A percentile compares a stretch with the other conserved stretches of the same genome.
phyloP scores from a whole-genome alignment of 2,888 invertebrate species.

The Glyphotaelius pellucidus region DNA sequence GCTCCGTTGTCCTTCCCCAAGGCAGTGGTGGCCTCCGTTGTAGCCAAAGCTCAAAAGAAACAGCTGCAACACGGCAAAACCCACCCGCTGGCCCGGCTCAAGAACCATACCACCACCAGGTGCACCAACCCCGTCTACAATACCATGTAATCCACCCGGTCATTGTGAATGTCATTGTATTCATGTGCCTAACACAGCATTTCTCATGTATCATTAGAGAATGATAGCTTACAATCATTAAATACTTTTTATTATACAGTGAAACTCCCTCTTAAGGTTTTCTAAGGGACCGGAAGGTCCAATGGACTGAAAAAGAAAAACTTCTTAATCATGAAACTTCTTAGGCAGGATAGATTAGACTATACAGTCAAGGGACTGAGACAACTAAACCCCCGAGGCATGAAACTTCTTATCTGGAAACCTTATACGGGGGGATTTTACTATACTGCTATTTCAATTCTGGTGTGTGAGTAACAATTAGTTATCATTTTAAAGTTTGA shows the following conservation, averaged over 20 bases:
- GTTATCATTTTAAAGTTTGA: background rate
- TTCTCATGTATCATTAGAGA: background rate
- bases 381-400: background rate
- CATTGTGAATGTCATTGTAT: slow-evolving; percentile 8
- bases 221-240: background rate
- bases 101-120: slow-evolving; percentile 81
- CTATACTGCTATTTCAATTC: background rate
- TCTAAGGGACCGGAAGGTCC: background rate
- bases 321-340: background rate
- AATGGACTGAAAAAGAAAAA: too few species aligned
- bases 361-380: too few species aligned
- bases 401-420: background rate
- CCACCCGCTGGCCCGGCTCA: slow-evolving; percentile 93
- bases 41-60: slow-evolving; percentile 86
- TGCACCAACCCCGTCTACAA: slow-evolving; percentile 91
- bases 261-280: background rate
- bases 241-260: background rate
- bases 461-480: background rate
- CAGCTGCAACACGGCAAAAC: slow-evolving; percentile 94
- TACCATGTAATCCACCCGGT: slow-evolving; percentile 83
- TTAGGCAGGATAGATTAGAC: too few species aligned
- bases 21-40: slow-evolving; percentile 82
- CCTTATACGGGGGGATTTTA: background rate
- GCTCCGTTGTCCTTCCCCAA: slow-evolving; percentile 76
- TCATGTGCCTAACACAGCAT: slow-evolving; percentile 66